Base-by-base conservation (phyloP, 2,797 vertebrate genomes). In the Dallia pectoralis region DNA sequence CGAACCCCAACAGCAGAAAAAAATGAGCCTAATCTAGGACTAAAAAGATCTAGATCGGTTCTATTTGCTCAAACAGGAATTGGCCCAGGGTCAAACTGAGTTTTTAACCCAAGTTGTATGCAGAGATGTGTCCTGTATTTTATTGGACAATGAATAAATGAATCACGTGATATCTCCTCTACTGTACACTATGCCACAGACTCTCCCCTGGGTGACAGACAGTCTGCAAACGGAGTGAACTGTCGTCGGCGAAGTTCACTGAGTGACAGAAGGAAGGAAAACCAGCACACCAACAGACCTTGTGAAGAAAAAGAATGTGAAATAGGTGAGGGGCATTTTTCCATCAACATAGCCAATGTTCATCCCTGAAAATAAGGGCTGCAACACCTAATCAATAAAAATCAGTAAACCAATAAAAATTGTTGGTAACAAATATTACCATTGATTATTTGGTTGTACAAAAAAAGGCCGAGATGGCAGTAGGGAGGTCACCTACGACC, bases 261-360 rank as follows among this genome's bases (percentile, higher is more conserved):
- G 69, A 85, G 87, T 51, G 89, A 93, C 49, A 90, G 89, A 71
- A 91, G 78, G 86, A 90, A 81, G 33, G 91, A 92, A 83, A 93
- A 82, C 81, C 91, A 84, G 51, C 65, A 86, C 84, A 72, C 75
- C 0, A 86, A 87, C 66, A 88, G 86, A 74, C 91, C 79, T 68
- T 88, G 65, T 77, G 93, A 91, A 15, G 79, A 91, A 75, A 72
- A 79, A 72, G 89, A 91, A 73, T 87, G 72, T 70, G 91, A 75
- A 79, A 87, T 91, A 87, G 94, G 95, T 95, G 70, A 61, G 51
- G 36, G 30, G 65, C 51, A 49, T 53, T 74, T 72, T 53, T 51
- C n/a, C 51, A 68, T 33, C 44, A 30, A 29, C 75, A 67, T 68
- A 47, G 36, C 59, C 9, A 53, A 15, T 19, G 0, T 27, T 19